phyloP scores from a whole-genome alignment of 2,888 invertebrate species.

The Criorhina ranunculi region DNA sequence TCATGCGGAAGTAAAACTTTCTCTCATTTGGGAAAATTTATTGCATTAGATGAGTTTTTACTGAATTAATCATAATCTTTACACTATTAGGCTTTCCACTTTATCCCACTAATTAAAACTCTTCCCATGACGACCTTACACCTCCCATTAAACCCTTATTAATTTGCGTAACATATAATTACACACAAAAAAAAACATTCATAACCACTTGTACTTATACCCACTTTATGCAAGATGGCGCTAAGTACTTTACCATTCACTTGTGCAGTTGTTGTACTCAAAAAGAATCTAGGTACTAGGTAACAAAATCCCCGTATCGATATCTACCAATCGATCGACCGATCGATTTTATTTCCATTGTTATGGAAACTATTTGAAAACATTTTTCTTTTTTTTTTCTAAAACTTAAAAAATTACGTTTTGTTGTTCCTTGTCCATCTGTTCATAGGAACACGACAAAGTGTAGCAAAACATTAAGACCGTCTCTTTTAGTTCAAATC shows the following conservation, averaged over 20 bases:
- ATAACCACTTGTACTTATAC: background rate
- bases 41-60: background rate
- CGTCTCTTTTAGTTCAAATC: constrained; percentile 23
- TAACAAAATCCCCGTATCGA: constrained; percentile 6
- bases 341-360: constrained; percentile 49
- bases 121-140: background rate
- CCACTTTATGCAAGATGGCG: constrained; percentile 9
- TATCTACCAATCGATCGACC: constrained; percentile 48
- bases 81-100: background rate
- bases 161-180: constrained; percentile 27
- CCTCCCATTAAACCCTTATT: constrained; percentile 16
- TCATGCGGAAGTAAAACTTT: no score
- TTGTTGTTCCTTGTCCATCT: background rate
- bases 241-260: background rate
- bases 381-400: no score
- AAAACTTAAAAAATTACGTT: constrained; percentile 5
- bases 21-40: no score
- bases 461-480: constrained; percentile 3
- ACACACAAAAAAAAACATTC: constrained; percentile 25
- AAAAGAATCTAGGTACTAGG: no score
- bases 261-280: background rate
- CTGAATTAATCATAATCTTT: background rate
- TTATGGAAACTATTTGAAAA: constrained; percentile 26
- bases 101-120: background rate
- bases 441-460: constrained; percentile 6